phyloP scores from a whole-genome alignment of 2,113 vertebrate species.

The Pipra filicauda region DNA sequence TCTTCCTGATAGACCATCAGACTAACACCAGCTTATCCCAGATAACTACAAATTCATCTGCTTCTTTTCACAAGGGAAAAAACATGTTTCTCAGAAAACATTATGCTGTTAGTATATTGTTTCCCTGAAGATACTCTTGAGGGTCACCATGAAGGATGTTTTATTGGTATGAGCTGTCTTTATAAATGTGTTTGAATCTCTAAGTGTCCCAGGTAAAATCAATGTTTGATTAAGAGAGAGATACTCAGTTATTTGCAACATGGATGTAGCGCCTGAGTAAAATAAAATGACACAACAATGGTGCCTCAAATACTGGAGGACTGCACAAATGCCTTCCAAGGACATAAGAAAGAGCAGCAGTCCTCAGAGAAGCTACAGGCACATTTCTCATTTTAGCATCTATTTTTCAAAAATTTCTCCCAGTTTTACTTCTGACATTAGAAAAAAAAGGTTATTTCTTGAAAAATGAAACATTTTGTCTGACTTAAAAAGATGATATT shows the following conservation, averaged over 20 bases:
- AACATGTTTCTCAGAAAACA: slow-evolving; percentile 26
- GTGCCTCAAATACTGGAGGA: not conserved
- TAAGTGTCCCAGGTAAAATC: not conserved
- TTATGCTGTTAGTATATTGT: not conserved
- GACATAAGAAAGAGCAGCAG: not conserved
- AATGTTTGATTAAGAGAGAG: slow-evolving; percentile 3
- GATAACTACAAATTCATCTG: not conserved
- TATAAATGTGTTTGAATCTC: not conserved
- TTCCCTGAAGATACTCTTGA: not conserved
- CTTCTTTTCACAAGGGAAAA: not conserved
- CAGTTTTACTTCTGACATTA: not conserved
- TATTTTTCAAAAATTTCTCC: not conserved
- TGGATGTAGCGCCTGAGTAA: not conserved
- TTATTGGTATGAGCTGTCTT: not conserved
- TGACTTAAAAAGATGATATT: not conserved
- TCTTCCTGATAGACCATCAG: not conserved
- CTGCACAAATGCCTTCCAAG: not conserved
- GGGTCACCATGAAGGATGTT: not conserved
- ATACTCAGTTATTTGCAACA: not conserved
- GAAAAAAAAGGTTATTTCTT: not conserved
- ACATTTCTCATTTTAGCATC: not conserved
- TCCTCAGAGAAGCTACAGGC: not conserved
- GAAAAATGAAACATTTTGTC: not conserved
- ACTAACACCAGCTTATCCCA: not conserved
- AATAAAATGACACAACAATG: not conserved